Conservation (phyloP, 2,113 vertebrate genomes). For the Panthera tigris region DNA sequence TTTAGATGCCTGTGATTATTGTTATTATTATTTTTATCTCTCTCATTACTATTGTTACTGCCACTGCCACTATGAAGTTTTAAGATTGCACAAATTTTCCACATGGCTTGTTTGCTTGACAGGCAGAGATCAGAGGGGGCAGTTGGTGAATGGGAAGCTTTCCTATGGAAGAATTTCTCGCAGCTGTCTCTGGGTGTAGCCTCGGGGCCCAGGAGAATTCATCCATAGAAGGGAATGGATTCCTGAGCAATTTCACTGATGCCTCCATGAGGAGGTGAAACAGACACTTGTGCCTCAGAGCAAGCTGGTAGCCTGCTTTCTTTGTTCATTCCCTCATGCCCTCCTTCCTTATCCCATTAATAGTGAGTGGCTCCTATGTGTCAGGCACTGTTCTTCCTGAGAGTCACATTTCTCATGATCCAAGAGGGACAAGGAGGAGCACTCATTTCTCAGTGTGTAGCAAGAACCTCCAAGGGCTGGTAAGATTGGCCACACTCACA, state of each 20-base stretch:
- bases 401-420: not conserved
- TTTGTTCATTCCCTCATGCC: rapidly evolving
- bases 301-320: not conserved
- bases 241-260: not conserved
- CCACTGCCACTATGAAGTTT: not conserved
- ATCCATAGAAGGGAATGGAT: not conserved
- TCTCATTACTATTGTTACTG: not conserved
- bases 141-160: not conserved
- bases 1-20: not conserved
- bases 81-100: not conserved
- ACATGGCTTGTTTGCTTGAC: not conserved
- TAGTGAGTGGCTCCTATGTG: not conserved
- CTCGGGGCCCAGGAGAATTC: not conserved
- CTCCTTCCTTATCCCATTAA: not conserved
- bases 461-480: not conserved
- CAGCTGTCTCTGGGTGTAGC: not conserved
- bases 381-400: not conserved
- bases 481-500: not conserved
- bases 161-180: not conserved
- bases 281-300: rapidly evolving
- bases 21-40: not conserved
- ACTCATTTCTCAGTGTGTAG: too few relatives aligned
- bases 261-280: rapidly evolving
- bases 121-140: not conserved
- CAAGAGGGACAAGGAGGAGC: not conserved